A percentile compares a stretch with the other conserved stretches of the same genome.
Evolutionary conservation across 1,140 invertebrate genomes (phyloP).

Genomic region (Antheraea pernyi): DNA sequence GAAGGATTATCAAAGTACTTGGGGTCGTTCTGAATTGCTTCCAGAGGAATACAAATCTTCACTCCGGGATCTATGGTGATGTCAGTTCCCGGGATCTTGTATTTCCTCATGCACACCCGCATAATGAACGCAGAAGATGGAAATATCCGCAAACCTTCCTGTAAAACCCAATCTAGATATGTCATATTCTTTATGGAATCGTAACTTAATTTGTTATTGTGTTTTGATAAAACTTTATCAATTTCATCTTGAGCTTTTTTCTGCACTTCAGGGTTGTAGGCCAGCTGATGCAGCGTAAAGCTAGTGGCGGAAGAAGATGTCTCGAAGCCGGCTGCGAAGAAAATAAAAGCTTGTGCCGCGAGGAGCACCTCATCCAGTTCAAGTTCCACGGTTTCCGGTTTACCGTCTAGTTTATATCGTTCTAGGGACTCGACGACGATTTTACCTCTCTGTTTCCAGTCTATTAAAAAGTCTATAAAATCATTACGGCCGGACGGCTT

Average conservation of each 20-base stretch:
- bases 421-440: slow-evolving; percentile 65
- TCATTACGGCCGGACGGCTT: slow-evolving; percentile 71
- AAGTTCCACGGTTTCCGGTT: slow-evolving; percentile 33
- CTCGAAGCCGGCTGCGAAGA: slow-evolving; percentile 81
- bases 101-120: slow-evolving; percentile 61
- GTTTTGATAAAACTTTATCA: slow-evolving; percentile 61
- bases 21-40: slow-evolving; percentile 79
- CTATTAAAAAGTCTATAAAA: slow-evolving; percentile 80
- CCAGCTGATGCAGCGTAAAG: slow-evolving; percentile 79
- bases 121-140: slow-evolving; percentile 70
- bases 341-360: slow-evolving; percentile 79
- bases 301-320: slow-evolving; percentile 80
- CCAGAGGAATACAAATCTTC: slow-evolving; percentile 58
- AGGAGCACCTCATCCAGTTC: slow-evolving; percentile 53
- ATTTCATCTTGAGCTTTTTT: slow-evolving; percentile 80
- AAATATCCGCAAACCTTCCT: slow-evolving; percentile 76
- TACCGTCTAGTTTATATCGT: slow-evolving; percentile 54
- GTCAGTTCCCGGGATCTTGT: slow-evolving; percentile 64
- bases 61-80: slow-evolving; percentile 63
- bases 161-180: slow-evolving; percentile 65
- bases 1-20: slow-evolving; percentile 77
- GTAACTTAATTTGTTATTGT: slow-evolving; percentile 63
- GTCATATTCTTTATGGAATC: slow-evolving; percentile 73
- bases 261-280: slow-evolving; percentile 80
- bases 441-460: slow-evolving; percentile 67